These are phyloP conservation scores for Quadroppia sp. DNA, from an alignment of 2,888 invertebrate species.

Conservation along the genomic window DNA sequence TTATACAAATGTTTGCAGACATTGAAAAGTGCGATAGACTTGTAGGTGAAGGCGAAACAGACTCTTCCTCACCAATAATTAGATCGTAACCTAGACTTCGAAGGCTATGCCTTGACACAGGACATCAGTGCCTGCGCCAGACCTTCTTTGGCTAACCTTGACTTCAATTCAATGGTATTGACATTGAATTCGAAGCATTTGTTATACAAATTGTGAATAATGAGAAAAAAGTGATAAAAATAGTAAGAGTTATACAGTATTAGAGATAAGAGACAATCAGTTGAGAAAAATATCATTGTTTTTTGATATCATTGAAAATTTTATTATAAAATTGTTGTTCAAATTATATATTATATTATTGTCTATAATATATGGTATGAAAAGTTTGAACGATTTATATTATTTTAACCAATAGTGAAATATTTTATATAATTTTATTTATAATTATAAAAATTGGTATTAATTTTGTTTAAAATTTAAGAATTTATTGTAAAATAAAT, in stretches of 20 bases:
- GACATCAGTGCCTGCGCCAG: not conserved
- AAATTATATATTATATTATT: too few relatives aligned
- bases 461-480: too few relatives aligned
- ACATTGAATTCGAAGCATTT: not conserved
- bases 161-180: not conserved
- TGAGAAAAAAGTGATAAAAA: not conserved
- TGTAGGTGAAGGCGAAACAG: conserved; percentile 20
- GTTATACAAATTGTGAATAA: not conserved
- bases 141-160: not conserved
- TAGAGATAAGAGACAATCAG: too few relatives aligned
- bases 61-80: conserved; percentile 19
- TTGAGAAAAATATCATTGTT: not conserved
- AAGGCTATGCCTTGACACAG: conserved; percentile 27
- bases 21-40: conserved; percentile 1
- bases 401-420: too few relatives aligned
- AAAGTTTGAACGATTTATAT: too few relatives aligned
- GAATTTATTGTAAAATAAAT: too few relatives aligned
- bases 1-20: conserved; percentile 8
- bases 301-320: too few relatives aligned
- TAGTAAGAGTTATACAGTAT: not conserved
- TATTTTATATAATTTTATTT: too few relatives aligned
- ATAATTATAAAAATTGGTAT: too few relatives aligned
- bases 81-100: conserved; percentile 25
- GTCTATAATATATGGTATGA: too few relatives aligned
- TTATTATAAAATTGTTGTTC: too few relatives aligned